phyloP scores from a whole-genome alignment of 2,888 invertebrate species.

The Caenorhabditis afra region DNA sequence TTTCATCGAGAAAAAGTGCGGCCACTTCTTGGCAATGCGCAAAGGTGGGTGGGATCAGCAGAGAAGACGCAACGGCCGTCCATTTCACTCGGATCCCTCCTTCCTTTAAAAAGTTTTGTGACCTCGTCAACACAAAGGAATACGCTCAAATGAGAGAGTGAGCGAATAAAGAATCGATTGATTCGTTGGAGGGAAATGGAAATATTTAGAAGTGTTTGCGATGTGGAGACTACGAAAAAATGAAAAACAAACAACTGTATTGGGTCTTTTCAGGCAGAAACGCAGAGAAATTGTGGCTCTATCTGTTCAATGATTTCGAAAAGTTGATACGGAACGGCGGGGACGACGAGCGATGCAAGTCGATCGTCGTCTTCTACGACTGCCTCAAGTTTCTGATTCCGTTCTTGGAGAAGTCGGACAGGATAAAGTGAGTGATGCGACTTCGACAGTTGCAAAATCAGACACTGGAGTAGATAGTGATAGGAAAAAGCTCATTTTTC shows the following conservation, averaged over 20 bases:
- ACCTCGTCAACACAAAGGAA: not conserved
- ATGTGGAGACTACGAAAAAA: constrained; percentile 7
- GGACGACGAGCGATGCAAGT: constrained; percentile 10
- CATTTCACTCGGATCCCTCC: not conserved
- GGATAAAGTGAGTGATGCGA: constrained; percentile 23
- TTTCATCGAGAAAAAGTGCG: constrained; percentile 46
- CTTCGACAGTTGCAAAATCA: not conserved
- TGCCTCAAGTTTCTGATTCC: constrained; percentile 38
- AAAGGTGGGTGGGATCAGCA: constrained; percentile 18
- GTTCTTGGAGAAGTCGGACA: constrained; percentile 22
- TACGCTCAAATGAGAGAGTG: not conserved
- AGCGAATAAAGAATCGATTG: constrained; percentile 6
- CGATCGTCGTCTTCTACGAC: constrained; percentile 16
- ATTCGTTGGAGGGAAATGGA: not conserved
- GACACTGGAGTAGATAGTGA: not conserved
- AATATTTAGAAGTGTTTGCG: constrained; percentile 20
- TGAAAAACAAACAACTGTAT: constrained; percentile 30
- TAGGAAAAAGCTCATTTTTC: not conserved
- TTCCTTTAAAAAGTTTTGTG: not conserved
- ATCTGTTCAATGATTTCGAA: constrained; percentile 51
- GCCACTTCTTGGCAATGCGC: constrained; percentile 47
- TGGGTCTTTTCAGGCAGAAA: constrained; percentile 30
- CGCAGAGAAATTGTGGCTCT: constrained; percentile 44
- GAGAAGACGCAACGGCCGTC: too few species aligned
- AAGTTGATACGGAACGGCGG: constrained; percentile 29